These are phyloP conservation scores for Physocephala rufipes DNA, from an alignment of 2,888 invertebrate species.

Conservation along the genomic window DNA sequence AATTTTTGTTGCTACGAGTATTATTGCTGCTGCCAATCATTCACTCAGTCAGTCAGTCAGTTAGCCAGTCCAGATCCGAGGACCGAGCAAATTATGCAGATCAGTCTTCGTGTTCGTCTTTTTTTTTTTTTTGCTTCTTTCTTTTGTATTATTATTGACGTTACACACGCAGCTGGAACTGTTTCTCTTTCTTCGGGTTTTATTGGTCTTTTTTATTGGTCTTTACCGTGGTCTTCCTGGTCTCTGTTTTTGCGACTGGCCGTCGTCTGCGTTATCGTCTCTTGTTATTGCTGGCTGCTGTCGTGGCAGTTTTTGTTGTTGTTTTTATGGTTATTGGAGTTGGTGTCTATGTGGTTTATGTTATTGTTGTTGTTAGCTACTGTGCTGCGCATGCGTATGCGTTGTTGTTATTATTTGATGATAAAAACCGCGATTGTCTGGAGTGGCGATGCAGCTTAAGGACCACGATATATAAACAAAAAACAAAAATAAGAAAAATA, in stretches of 20 bases:
- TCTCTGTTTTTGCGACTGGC: too few species aligned
- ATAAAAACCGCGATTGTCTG: conserved; percentile 31
- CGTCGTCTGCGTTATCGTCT: background rate
- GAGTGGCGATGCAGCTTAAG: background rate
- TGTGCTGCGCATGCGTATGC: conserved; percentile 46
- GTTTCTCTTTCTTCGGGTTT: too few species aligned
- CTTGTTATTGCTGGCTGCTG: background rate
- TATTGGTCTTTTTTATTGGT: too few species aligned
- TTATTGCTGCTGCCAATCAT: background rate
- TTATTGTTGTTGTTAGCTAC: conserved; percentile 47
- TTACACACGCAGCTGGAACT: too few species aligned
- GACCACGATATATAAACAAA: background rate
- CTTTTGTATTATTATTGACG: too few species aligned
- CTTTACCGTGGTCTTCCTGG: too few species aligned
- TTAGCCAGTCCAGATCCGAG: background rate
- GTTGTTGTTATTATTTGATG: conserved; percentile 31
- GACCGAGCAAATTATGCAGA: background rate
- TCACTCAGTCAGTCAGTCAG: background rate
- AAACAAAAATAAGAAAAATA: conserved; percentile 17
- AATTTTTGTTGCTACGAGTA: conserved; percentile 26
- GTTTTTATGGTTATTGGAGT: conserved; percentile 27
- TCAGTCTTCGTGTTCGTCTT: too few species aligned
- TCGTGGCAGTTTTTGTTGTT: background rate
- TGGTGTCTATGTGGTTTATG: conserved; percentile 30
- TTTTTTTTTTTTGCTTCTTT: too few species aligned